These are phyloP conservation scores for Lagorchestes hirsutus DNA, from an alignment of 2,797 vertebrate genomes.

Conservation along the genomic window DNA sequence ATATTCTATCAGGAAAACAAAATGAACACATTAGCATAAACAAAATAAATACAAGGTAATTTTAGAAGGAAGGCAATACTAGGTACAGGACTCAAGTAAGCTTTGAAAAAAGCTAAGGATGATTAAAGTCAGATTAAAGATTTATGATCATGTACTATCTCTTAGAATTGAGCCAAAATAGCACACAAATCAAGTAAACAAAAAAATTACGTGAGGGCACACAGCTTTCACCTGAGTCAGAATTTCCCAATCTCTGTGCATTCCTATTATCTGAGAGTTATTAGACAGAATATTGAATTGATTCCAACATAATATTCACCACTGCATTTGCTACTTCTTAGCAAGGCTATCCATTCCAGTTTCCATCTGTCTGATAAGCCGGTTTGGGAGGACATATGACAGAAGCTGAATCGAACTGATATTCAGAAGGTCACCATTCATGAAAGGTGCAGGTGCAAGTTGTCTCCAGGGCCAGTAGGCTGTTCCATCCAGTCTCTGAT, in stretches of 20 bases:
- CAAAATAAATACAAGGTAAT: neutral
- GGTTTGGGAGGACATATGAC: neutral
- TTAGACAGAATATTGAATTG: constrained; percentile 27
- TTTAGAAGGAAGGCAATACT: neutral
- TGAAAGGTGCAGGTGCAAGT: neutral
- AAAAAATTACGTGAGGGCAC: neutral
- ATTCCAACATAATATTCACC: constrained; percentile 26
- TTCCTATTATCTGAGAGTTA: constrained; percentile 3
- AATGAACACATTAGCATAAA: neutral
- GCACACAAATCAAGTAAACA: neutral
- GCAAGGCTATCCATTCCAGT: constrained; percentile 10
- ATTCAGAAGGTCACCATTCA: neutral
- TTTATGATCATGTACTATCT: neutral
- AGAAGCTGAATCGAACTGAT: neutral
- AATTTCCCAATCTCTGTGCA: constrained; percentile 25
- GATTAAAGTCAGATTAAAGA: neutral
- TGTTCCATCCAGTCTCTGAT: neutral
- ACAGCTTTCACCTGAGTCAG: neutral
- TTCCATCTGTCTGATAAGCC: neutral
- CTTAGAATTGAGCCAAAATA: neutral
- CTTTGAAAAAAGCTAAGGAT: neutral
- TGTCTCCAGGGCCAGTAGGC: neutral
- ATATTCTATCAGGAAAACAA: neutral
- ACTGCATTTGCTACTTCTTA: neutral
- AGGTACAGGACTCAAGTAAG: neutral